phyloP scores from a whole-genome alignment of 1,140 invertebrate species.

The Zaprionus tsacasi region DNA sequence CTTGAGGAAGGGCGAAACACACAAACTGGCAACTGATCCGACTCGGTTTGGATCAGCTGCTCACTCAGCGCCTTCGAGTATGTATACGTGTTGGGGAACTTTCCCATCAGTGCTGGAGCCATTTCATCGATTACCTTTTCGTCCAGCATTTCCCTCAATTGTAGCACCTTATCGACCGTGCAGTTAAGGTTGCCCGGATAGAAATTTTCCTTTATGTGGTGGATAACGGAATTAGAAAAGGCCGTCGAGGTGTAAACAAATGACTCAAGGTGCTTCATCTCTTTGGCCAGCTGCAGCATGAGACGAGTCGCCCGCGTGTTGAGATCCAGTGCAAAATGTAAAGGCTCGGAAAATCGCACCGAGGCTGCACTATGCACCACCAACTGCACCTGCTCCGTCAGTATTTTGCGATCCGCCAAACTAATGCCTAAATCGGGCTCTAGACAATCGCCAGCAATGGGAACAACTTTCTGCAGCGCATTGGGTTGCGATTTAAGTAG shows the following conservation, averaged over 20 bases:
- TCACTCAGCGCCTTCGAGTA: slow-evolving; percentile 93
- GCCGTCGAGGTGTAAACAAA: slow-evolving; percentile 91
- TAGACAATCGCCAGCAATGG: slow-evolving; percentile 86
- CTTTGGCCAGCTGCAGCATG: slow-evolving; percentile 85
- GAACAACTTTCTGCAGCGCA: slow-evolving; percentile 38
- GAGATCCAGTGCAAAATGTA: slow-evolving; percentile 87
- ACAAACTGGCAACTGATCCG: slow-evolving; percentile 89
- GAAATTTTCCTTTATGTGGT: slow-evolving; percentile 88
- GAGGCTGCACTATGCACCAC: slow-evolving; percentile 95
- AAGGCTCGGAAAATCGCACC: slow-evolving; percentile 91
- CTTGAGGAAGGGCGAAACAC: slow-evolving; percentile 90
- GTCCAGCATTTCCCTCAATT: slow-evolving; percentile 84
- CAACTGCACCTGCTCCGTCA: slow-evolving; percentile 85
- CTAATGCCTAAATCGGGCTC: slow-evolving; percentile 88
- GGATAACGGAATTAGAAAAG: slow-evolving; percentile 88
- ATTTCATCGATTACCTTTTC: slow-evolving; percentile 87
- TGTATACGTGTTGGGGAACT: slow-evolving; percentile 93
- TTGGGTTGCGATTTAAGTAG: slow-evolving; percentile 37
- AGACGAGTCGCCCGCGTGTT: slow-evolving; percentile 87
- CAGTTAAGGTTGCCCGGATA: slow-evolving; percentile 88
- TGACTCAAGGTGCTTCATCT: slow-evolving; percentile 88
- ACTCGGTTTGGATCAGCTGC: slow-evolving; percentile 87
- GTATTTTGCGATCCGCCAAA: slow-evolving; percentile 84
- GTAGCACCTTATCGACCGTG: slow-evolving; percentile 88
- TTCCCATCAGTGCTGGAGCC: slow-evolving; percentile 87